Base-by-base conservation (phyloP, 35 echinoderm and acorn worm species). In the Amphiura filiformis region DNA sequence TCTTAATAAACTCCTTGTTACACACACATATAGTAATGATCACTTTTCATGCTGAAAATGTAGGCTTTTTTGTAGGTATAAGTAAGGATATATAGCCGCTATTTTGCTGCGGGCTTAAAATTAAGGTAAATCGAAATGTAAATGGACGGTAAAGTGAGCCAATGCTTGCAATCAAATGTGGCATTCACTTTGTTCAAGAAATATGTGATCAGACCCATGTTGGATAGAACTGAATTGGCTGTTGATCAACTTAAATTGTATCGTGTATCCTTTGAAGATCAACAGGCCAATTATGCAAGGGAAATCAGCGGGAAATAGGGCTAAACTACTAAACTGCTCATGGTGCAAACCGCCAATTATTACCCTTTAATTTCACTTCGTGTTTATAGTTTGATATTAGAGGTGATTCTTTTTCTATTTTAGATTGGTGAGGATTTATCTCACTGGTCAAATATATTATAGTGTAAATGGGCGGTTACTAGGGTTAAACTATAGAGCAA, bases 1-100 rank as follows among this genome's bases (percentile, higher is more conserved):
- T 13, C 28, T 23, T 70, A 70, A 70, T 70, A 70, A 70, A 70
- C 7, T 70, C 28, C 61, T 70, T 70, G 61, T 70, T 70, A 70
- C 61, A 70, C 61, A 70, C 61, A 70, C 26, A 70, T 70, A 70
- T n/a, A 70, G 61, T 70, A 70, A 70, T 70, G 17, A 70, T 70
- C 61, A 70, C 61, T 70, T 70, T n/a, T 70, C 17, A n/a, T 70
- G 61, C 61, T 2, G 26, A 70, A 70, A 13, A 3, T 70, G 61
- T 70, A 70, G 61, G 61, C 28, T 70, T 70, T 9, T 47, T n/a
- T n/a, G n/a, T n/a, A n/a, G n/a, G n/a, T 52, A 52, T 52, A 52
- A 30, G 7, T 70, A 70, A 70, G 61, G 61, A 70, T 70, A 70
- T 70, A 11, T n/a, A 70, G 61, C 20, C 61, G 15, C 15, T n/a